Evolutionary conservation across 2,888 invertebrate species (phyloP), one percentile per base, ranked within the genome.

Genomic region (Epirrhoe tristata): DNA sequence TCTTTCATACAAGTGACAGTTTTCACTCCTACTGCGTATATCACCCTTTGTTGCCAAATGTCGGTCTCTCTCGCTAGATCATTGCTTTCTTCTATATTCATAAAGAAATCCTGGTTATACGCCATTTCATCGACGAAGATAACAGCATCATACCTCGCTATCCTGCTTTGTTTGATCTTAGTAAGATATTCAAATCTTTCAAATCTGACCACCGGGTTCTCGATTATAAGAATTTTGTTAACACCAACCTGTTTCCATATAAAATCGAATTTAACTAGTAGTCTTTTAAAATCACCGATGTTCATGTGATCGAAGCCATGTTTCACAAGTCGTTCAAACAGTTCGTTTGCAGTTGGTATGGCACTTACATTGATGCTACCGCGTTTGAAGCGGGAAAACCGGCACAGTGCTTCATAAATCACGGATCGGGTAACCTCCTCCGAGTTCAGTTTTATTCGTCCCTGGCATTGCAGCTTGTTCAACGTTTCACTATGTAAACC

Each of bases 111-210:
- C 0, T 58, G n/a, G 46, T 70, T 71, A 6, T 75, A 61, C n/a
- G 71, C 71, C 3, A 64, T 63, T 66, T 79, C 78, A 12, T 78
- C 82, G 0, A 86, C 68, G 46, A 74, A 84, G 52, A 74, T 76
- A 4, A 85, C 77, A 0, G 71, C 54, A 8, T 61, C 50, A 10
- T 31, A 46, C 2, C 5, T 14, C 1, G 55, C 16, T 0, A 24
- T 51, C 8, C 81, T 74, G 39, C 64, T 66, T 0, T 67, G 39
- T 0, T 58, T 52, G 5, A 86, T 73, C 1, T 68, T 69, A n/a
- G 73, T 82, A 48, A 87, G 66, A 66, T 83, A 88, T 6, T 63
- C 69, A 31, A 78, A 74, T 12, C 86, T 80, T 62, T 86, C 84
- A 1, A 79, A 82, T 0, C 72, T 74, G 2, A 84, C 69, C 5